Evolutionary conservation across 2,888 invertebrate species (phyloP).

Genomic region (Mesorhabditis spiculigera): DNA sequence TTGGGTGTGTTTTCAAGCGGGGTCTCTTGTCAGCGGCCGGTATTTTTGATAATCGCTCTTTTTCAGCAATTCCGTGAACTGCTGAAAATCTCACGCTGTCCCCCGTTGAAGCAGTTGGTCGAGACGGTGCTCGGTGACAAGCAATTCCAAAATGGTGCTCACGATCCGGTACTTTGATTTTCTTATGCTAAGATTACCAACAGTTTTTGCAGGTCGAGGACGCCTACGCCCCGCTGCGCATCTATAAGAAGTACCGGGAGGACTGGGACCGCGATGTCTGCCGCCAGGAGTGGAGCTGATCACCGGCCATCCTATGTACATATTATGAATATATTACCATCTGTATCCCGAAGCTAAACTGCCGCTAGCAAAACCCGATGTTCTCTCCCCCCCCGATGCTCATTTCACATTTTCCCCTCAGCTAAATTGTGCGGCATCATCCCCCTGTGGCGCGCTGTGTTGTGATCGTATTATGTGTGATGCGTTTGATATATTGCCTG

Average conservation of each 20-base stretch:
- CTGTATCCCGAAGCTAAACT: no score
- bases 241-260: background rate
- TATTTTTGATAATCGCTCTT: background rate
- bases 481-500: no score
- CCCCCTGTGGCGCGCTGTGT: no score
- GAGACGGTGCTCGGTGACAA: background rate
- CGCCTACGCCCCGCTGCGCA: background rate
- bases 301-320: no score
- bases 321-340: no score
- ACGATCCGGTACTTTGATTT: background rate
- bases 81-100: background rate
- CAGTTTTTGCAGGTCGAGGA: background rate
- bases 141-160: background rate
- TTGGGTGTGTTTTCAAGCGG: background rate
- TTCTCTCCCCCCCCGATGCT: no score
- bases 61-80: slow-evolving; percentile 1
- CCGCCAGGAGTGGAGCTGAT: background rate
- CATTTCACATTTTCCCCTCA: no score
- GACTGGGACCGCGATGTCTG: slow-evolving; percentile 3
- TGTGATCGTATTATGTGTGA: no score
- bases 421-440: no score
- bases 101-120: background rate
- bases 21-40: background rate
- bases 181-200: background rate
- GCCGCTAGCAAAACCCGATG: no score